Percentiles rank a stretch among this genome's conserved stretches.
These are phyloP conservation scores for Otus sunia DNA, from an alignment of 2,113 vertebrate genomes.

Conservation along the genomic window DNA sequence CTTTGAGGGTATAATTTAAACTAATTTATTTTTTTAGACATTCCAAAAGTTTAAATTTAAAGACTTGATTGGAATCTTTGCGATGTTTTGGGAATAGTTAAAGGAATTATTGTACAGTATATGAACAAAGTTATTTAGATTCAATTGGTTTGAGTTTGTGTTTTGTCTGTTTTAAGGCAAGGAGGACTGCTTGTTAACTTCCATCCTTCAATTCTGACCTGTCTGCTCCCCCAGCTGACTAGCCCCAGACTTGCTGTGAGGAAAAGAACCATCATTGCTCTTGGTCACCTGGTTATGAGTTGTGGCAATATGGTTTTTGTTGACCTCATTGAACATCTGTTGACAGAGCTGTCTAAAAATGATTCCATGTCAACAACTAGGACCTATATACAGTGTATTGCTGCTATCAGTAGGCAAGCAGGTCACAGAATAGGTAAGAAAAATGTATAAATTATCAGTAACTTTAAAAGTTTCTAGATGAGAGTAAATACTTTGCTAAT, in stretches of 20 bases:
- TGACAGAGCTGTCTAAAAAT: conserved; percentile 94
- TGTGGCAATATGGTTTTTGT: conserved; percentile 98
- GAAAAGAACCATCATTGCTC: conserved; percentile 99
- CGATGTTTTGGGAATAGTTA: not conserved
- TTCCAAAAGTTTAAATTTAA: not conserved
- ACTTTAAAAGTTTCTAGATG: not conserved
- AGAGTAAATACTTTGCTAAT: not conserved
- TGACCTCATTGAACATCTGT: conserved; percentile 97
- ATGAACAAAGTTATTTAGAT: conserved; percentile 26
- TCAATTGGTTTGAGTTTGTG: conserved; percentile 67
- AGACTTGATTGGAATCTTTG: not conserved
- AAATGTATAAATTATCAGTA: not conserved
- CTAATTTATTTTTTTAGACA: not conserved
- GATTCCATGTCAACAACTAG: conserved; percentile 99
- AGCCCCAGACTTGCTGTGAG: conserved; percentile 96
- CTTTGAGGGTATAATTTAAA: not conserved
- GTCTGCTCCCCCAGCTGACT: conserved; percentile 97
- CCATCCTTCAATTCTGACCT: conserved; percentile 98
- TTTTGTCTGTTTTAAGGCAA: conserved; percentile 86
- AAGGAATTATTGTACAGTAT: conserved; percentile 1
- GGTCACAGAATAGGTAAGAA: conserved; percentile 96
- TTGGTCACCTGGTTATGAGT: conserved; percentile 98
- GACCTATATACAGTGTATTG: conserved; percentile 98
- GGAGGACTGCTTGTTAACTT: conserved; percentile 98
- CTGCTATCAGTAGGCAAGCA: conserved; percentile 98